Conservation (phyloP, 2,113 vertebrate genomes). For the Genyomyrus donnyi region DNA sequence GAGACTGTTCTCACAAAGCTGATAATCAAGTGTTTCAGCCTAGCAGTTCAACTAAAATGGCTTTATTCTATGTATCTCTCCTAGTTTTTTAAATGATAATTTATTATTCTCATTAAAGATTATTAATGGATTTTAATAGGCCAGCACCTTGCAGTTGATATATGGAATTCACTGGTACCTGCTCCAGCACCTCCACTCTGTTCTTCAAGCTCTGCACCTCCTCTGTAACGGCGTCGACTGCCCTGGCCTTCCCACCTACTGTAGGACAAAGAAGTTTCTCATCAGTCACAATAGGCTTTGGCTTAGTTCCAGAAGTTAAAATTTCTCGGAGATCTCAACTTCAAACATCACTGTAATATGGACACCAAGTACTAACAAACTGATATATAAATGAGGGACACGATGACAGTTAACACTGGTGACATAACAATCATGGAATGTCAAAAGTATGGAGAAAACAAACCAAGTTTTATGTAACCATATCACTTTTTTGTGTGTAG, state of each 20-base stretch:
- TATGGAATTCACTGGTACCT: slow-evolving; percentile 52
- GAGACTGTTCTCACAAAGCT: background rate
- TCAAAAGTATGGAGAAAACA: slow-evolving; percentile 28
- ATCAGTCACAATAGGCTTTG: background rate
- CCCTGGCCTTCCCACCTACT: slow-evolving; percentile 47
- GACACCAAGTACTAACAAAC: background rate
- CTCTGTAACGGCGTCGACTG: slow-evolving; percentile 55
- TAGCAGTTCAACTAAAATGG: background rate
- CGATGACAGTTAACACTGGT: background rate
- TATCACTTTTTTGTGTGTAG: slow-evolving; percentile 27
- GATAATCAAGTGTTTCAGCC: background rate
- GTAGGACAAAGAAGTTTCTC: slow-evolving; percentile 25
- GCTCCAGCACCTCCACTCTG: slow-evolving; percentile 75
- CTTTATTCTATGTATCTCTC: background rate
- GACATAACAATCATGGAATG: background rate
- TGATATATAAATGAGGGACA: background rate
- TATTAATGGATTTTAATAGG: background rate
- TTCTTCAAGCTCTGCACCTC: slow-evolving; percentile 69
- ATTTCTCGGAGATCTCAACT: background rate
- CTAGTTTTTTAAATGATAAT: background rate
- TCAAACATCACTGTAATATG: background rate
- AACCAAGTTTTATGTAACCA: slow-evolving; percentile 9
- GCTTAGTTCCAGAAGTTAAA: background rate
- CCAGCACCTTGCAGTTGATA: background rate
- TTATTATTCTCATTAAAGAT: too few species aligned